These are phyloP conservation scores for Melospiza melodia DNA, from an alignment of 2,113 vertebrate species.

Conservation along the genomic window DNA sequence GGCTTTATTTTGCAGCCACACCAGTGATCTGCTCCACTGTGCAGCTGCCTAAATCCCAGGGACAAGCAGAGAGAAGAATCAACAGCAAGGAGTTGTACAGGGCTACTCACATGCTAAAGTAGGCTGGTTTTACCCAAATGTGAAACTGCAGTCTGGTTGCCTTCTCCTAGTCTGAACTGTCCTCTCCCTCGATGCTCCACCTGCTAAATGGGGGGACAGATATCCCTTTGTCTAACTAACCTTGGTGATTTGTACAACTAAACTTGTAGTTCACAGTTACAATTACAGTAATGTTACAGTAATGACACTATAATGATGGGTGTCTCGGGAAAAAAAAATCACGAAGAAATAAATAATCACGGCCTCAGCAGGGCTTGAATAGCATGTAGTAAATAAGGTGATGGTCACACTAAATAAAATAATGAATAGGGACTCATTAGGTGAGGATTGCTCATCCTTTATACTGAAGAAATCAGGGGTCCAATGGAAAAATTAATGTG, in stretches of 20 bases:
- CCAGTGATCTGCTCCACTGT: neutral
- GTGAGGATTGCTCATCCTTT: neutral
- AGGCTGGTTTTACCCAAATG: neutral
- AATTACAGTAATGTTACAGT: neutral
- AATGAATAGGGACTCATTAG: neutral
- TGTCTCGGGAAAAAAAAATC: neutral
- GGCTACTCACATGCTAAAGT: neutral
- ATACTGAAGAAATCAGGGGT: neutral
- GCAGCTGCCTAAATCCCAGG: neutral
- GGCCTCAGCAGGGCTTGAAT: neutral
- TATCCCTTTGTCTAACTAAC: neutral
- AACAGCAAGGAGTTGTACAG: neutral
- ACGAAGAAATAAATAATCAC: neutral
- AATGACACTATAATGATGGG: neutral
- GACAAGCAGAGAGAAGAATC: neutral
- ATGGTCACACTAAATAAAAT: neutral
- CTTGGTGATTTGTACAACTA: neutral
- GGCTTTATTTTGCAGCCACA: neutral
- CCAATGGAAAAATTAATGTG: neutral
- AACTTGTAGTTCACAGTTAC: neutral
- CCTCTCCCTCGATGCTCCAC: neutral
- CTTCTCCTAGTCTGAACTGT: neutral
- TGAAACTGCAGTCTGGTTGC: neutral
- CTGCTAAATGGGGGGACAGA: neutral
- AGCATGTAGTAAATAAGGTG: neutral